Evolutionary conservation across 2,113 vertebrate genomes (phyloP), one percentile per base, ranked within the genome.

Genomic region (Nesogale talazaci): DNA sequence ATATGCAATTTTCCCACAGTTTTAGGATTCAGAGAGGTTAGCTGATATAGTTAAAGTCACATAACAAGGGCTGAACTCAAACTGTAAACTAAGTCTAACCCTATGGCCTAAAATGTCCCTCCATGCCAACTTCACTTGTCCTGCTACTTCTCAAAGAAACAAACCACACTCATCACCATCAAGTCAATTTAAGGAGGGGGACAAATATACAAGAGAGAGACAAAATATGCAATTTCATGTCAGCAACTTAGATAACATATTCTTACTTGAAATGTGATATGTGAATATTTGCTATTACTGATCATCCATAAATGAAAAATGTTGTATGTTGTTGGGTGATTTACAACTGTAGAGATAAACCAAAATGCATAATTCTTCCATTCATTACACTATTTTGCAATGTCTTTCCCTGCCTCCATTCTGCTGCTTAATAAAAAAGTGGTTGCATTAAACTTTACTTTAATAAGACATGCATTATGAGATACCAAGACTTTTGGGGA

Each of bases 51-150:
- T 86, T 40, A 88, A 79, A 75, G n/a, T 65, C 42, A 87, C 15
- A 83, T 31, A 19, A 46, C 22, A 52, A 52, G 46, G 6, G 46
- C 46, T 12, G 46, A 52, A 52, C 46, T 36, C 12, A 46, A 80
- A 46, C 70, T 83, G 27, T 52, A 93, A 40, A 52, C 17, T 85
- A 80, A 86, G 77, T 86, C 23, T 90, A n/a, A 95, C n/a, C 76
- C 19, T 77, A 76, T 72, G 14, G 29, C 23, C 27, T 74, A 52
- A 83, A 36, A 77, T 82, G 38, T 94, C 46, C 46, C 31, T 93
- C 16, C 5, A 42, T 3, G 22, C 3, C 15, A 80, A 9, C 79
- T 56, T 0, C 7, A 69, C 15, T 94, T 82, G 77, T 94, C 19
- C 5, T 65, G 5, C 79, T 46, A 87, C 46, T 52, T 52, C 46